Evolutionary conservation across 2,888 invertebrate species (phyloP), one percentile per base, ranked within the genome.

Genomic region (Leucoma salicis): DNA sequence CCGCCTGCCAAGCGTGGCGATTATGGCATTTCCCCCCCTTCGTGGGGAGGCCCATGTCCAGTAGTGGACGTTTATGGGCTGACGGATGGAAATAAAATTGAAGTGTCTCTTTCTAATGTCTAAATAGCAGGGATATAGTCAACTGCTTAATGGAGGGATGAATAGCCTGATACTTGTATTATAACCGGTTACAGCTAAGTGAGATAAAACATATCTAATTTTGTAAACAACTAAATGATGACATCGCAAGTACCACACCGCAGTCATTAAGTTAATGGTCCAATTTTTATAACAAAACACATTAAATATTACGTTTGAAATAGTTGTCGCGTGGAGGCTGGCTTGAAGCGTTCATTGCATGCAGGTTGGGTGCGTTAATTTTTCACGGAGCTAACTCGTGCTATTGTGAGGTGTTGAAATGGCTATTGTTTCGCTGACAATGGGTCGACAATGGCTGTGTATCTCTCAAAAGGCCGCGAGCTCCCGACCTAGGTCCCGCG

Each of bases 361-460:
- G 76, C 72, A 75, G 67, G 63, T 69, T 62, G 63, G 60, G 63
- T 60, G 68, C 70, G 72, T 80, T 74, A 78, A 78, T 78, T 82
- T 82, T 82, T 81, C 77, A 75, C 68, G 61, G 67, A 71, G 70
- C 74, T 70, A 75, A 73, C 78, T 71, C 66, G 61, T 45, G 61
- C 73, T 64, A 76, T 80, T 79, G 79, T 79, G 69, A 74, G 74
- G 79, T 74, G 78, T 77, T 69, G 75, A 71, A 74, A 74, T 65
- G 65, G 63, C 70, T 56, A 77, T 82, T 82, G 80, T 82, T 73
- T 67, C 63, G 39, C 58, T 68, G 69, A 81, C 81, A 82, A 80
- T 78, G 66, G 67, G 39, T 63, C 63, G 56, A 81, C 81, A 79
- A 80, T 78, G 65, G 71, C 70, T 68, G 63, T 62, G 70, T 73